A percentile compares a stretch with the other conserved stretches of the same genome.
Conservation (phyloP, 2,797 vertebrate species). For the Psittacula echo region DNA sequence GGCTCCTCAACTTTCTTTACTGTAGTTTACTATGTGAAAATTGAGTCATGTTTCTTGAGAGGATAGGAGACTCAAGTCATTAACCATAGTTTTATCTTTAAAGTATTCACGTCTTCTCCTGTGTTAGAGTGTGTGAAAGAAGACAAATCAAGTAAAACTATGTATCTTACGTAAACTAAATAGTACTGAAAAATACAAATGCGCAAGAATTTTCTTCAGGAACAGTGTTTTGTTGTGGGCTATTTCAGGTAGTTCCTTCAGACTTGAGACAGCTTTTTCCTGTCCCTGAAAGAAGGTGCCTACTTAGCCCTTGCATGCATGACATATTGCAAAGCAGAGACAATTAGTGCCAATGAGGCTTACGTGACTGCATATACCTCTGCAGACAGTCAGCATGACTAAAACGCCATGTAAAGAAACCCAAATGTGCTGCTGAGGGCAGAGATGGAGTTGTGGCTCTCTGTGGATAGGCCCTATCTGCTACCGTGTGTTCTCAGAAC, state of each 20-base stretch:
- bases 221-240: neutral
- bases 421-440: neutral
- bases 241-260: neutral
- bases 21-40: neutral
- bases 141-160: neutral
- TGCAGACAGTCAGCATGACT: neutral
- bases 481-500: neutral
- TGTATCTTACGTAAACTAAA: neutral
- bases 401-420: fast-evolving
- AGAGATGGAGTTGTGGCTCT: neutral
- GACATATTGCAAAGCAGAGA: neutral
- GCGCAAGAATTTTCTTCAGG: neutral
- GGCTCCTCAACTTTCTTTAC: neutral
- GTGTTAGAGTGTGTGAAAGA: neutral
- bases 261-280: neutral
- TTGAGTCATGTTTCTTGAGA: neutral
- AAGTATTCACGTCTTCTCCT: neutral
- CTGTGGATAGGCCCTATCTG: fast-evolving
- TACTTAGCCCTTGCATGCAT: neutral
- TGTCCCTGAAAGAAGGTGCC: neutral
- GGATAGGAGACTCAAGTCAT: neutral
- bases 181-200: neutral
- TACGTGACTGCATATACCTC: neutral
- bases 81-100: neutral
- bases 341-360: neutral